phyloP scores from a whole-genome alignment of 2,797 vertebrate genomes.

The Mormyrops boulengeri region DNA sequence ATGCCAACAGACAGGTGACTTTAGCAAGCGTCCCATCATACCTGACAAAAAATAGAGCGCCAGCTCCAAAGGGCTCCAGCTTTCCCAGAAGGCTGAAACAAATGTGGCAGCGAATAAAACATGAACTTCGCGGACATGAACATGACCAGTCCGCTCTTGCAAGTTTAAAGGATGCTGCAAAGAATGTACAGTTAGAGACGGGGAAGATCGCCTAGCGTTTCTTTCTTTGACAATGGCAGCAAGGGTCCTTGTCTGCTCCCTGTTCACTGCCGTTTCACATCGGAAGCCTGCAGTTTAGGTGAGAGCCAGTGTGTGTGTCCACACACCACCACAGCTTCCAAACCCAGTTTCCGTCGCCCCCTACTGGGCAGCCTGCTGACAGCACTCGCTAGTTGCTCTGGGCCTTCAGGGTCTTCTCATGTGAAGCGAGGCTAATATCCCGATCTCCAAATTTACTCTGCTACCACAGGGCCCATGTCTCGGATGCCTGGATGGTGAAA shows the following conservation, averaged over 20 bases:
- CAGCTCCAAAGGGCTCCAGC: constrained; percentile 30
- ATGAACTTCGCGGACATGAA: neutral
- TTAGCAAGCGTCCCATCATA: constrained; percentile 39
- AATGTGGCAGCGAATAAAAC: constrained; percentile 23
- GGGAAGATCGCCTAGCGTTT: neutral
- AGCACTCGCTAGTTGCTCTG: neutral
- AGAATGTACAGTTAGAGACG: neutral
- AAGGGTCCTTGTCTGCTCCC: neutral
- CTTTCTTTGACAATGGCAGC: neutral
- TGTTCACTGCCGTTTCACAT: neutral
- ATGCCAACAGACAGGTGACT: constrained; percentile 45
- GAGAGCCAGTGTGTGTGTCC: neutral
- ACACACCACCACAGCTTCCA: neutral
- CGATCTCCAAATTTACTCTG: constrained; percentile 28
- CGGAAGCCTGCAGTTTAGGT: neutral
- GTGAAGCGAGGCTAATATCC: constrained; percentile 21
- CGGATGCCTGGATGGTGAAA: neutral
- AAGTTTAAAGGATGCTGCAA: neutral
- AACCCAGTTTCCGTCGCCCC: neutral
- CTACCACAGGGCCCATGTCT: neutral
- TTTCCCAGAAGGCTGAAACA: constrained; percentile 34
- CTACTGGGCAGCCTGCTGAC: neutral
- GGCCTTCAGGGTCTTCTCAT: constrained; percentile 42
- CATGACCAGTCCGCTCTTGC: neutral
- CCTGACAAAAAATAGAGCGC: constrained; percentile 44